Conservation (phyloP, 1,140 invertebrate genomes). For the Drosophila micromelanica region DNA sequence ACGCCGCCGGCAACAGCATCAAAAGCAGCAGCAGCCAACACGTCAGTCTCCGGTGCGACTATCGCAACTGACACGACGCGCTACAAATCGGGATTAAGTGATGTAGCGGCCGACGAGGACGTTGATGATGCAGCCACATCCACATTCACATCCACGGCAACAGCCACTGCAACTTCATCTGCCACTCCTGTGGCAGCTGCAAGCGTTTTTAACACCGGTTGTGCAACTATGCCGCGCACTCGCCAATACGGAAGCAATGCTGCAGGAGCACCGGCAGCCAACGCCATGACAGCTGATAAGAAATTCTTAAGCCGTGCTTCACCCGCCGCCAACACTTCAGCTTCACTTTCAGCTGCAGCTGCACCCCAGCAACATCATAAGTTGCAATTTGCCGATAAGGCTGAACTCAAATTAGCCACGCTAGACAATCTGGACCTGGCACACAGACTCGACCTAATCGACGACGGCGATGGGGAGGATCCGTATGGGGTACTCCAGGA, state of each 20-base stretch:
- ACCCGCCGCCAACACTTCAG: slow-evolving; percentile 42
- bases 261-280: slow-evolving; percentile 43
- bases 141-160: slow-evolving; percentile 25
- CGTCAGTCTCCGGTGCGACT: slow-evolving; percentile 54
- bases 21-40: slow-evolving; percentile 43
- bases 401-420: slow-evolving; percentile 68
- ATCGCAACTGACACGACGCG: slow-evolving; percentile 76
- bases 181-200: slow-evolving; percentile 49
- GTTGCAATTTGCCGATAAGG: slow-evolving; percentile 75
- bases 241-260: slow-evolving; percentile 77
- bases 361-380: slow-evolving; percentile 60
- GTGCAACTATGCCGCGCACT: slow-evolving; percentile 79
- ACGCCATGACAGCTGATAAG: slow-evolving; percentile 79
- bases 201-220: slow-evolving; percentile 76
- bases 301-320: slow-evolving; percentile 68
- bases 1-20: slow-evolving; percentile 41
- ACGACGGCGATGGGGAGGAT: slow-evolving; percentile 79
- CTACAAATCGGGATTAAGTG: slow-evolving; percentile 83
- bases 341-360: slow-evolving; percentile 46
- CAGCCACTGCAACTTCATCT: slow-evolving; percentile 48
- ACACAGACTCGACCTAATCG: slow-evolving; percentile 69
- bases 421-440: slow-evolving; percentile 79
- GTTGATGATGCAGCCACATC: slow-evolving; percentile 59
- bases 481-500: slow-evolving; percentile 75
- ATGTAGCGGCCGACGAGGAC: slow-evolving; percentile 67